A percentile compares a stretch with the other conserved stretches of the same genome.
Conservation (phyloP, 2,797 vertebrate species). For the Sarcophilus harrisii region DNA sequence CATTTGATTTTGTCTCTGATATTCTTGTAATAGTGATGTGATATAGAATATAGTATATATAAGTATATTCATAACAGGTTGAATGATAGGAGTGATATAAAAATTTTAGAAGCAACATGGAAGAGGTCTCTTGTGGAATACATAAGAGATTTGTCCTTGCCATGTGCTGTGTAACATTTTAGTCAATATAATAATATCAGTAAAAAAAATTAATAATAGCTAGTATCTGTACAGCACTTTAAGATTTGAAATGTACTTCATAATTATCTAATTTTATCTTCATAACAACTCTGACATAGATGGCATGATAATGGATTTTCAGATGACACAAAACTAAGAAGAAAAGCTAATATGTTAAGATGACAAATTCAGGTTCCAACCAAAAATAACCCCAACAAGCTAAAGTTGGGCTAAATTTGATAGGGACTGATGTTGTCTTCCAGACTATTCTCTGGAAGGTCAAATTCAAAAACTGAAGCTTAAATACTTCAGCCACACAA, state of each 20-base stretch:
- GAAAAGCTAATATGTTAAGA: neutral
- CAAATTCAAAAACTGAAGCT: neutral
- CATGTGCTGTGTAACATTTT: neutral
- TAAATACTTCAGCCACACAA: neutral
- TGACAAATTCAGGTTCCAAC: neutral
- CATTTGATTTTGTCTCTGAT: neutral
- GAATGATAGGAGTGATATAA: neutral
- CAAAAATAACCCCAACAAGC: neutral
- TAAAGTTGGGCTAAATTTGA: neutral
- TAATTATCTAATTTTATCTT: neutral
- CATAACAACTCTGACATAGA: neutral
- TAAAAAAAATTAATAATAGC: neutral
- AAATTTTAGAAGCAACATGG: neutral
- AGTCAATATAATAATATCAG: neutral
- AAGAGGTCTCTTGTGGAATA: neutral
- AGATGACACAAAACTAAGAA: neutral
- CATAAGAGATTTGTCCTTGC: neutral
- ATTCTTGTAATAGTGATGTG: neutral
- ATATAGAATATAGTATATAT: neutral
- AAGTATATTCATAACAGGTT: neutral
- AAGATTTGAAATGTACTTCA: neutral
- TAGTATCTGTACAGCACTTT: neutral
- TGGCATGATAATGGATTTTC: neutral
- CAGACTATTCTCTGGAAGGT: neutral
- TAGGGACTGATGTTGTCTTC: neutral